phyloP scores from a whole-genome alignment of 2,113 vertebrate genomes.

The Desmodus rotundus region DNA sequence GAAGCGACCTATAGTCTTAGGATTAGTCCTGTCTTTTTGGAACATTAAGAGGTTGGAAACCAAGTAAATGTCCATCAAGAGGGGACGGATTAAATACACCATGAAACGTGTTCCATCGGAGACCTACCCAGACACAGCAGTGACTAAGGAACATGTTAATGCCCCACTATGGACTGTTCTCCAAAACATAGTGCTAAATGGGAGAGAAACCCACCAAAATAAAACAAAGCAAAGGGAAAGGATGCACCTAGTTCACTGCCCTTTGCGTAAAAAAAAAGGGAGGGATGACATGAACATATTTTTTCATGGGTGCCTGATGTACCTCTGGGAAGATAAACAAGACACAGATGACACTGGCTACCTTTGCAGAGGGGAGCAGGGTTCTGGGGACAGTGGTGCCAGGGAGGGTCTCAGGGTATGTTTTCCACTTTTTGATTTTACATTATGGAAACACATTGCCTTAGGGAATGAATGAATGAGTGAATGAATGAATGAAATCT shows the following conservation, averaged over 20 bases:
- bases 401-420: neutral
- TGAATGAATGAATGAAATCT: neutral
- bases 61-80: neutral
- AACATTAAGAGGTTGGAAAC: neutral
- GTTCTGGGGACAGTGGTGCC: neutral
- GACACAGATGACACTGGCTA: neutral
- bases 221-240: neutral
- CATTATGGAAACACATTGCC: neutral
- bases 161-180: neutral
- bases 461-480: neutral
- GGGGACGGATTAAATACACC: neutral
- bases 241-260: neutral
- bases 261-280: neutral
- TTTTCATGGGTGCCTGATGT: neutral
- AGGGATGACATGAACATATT: neutral
- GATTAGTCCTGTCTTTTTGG: neutral
- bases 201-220: neutral
- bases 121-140: neutral
- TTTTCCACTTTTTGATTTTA: neutral
- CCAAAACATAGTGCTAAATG: neutral
- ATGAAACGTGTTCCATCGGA: neutral
- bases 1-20: neutral
- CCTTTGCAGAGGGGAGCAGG: neutral
- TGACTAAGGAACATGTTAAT: neutral
- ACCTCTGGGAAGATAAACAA: neutral